Conservation (phyloP, 2,888 invertebrate genomes). For the Lutraria lutraria region DNA sequence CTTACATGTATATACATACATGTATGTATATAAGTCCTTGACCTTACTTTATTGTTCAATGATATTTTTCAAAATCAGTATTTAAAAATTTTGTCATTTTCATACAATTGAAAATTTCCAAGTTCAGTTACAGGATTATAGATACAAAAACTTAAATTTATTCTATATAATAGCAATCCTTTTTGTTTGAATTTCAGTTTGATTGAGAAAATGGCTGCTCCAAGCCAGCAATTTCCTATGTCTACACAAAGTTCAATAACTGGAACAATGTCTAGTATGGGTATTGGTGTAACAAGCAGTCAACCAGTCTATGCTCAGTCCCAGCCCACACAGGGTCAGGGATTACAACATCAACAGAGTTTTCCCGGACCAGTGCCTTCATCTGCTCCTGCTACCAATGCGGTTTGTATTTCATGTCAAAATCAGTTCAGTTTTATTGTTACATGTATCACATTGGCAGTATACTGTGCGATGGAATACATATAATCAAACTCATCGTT, state of each 20-base stretch:
- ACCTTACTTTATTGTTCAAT: too few species aligned
- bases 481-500: too few species aligned
- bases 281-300: slow-evolving; percentile 27
- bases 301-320: slow-evolving; percentile 31
- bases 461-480: too few species aligned
- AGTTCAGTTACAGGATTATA: too few species aligned
- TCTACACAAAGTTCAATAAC: slow-evolving; percentile 37
- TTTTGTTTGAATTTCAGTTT: neutral
- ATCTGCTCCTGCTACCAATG: slow-evolving; percentile 14
- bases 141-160: too few species aligned
- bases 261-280: slow-evolving; percentile 24
- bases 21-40: too few species aligned
- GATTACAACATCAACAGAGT: slow-evolving; percentile 55
- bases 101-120: too few species aligned
- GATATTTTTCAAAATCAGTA: too few species aligned
- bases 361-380: slow-evolving; percentile 47
- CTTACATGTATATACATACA: too few species aligned
- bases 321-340: neutral
- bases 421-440: neutral
- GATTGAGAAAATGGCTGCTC: slow-evolving; percentile 47
- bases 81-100: too few species aligned
- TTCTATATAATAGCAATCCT: neutral
- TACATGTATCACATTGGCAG: too few species aligned
- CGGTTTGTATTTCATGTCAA: neutral
- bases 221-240: slow-evolving; percentile 57